Conservation (phyloP, 1,140 invertebrate species). For the Platorchestia sp. region DNA sequence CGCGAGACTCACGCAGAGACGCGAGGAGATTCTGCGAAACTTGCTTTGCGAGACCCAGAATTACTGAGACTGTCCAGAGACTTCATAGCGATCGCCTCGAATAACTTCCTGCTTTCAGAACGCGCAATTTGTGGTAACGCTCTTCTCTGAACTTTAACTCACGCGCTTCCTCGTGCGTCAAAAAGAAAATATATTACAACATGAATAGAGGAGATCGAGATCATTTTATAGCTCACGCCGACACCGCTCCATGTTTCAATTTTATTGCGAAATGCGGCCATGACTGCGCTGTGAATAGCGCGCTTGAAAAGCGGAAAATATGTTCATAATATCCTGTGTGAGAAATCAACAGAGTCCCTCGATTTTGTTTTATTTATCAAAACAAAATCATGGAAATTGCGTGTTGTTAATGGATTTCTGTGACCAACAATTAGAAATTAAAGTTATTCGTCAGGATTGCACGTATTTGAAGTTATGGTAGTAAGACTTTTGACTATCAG, state of each 20-base stretch:
- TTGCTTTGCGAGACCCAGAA: neutral
- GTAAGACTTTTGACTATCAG: too few species aligned
- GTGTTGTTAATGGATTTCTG: too few species aligned
- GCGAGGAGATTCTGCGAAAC: neutral
- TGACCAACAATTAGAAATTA: too few species aligned
- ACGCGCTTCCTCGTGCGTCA: neutral
- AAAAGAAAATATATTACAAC: neutral
- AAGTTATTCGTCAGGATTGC: too few species aligned
- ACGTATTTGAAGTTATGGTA: too few species aligned
- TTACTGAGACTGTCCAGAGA: neutral
- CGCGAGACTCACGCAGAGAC: neutral
- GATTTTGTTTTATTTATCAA: neutral
- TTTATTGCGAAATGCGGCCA: neutral
- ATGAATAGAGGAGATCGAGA: neutral
- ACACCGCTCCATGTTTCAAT: neutral
- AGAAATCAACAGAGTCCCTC: neutral
- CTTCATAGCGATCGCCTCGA: neutral
- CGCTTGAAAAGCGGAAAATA: neutral
- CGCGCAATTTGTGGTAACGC: neutral
- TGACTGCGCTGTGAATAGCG: neutral
- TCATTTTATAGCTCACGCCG: neutral
- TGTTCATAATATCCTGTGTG: neutral
- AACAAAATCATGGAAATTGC: neutral
- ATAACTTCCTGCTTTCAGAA: neutral
- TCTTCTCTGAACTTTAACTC: neutral